Evolutionary conservation across 2,113 vertebrate species (phyloP), one percentile per base, ranked within the genome.

Genomic region (Hemibagrus wyckioides): DNA sequence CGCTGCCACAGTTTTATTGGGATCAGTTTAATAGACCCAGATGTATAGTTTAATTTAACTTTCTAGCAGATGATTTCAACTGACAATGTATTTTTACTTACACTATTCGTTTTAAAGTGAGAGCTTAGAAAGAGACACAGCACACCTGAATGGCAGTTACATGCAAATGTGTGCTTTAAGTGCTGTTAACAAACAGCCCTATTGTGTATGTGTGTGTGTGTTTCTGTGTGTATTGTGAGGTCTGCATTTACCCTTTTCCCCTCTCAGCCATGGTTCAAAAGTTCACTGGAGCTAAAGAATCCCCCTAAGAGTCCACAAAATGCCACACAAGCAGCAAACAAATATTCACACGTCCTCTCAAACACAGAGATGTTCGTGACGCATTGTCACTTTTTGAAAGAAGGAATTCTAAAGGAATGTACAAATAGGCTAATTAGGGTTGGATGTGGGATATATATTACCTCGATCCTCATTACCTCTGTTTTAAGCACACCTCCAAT

Each of bases 261-360:
- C 57, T 48, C 21, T 84, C 17, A 67, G 59, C 44, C 23, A 67
- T 21, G 59, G 71, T 87, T 87, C 81, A 87, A 79, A 83, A 84
- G 81, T 87, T 87, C 82, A 87, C 71, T 15, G 19, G 48, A 65
- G 69, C 52, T 63, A 67, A 84, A 87, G 81, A 84, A 83, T 84
- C 44, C 39, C 6, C 25, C 17, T 84, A 23, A 30, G 63, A n/a
- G 39, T 65, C 33, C 13, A 65, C 59, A 79, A 79, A 79, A 52
- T 50, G 11, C 69, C 77, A 81, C 61, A 41, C n/a, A 52, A 52
- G 17, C 19, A 39, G 57, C 86, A 76, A 76, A 52, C 69, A 87
- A 83, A 83, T 77, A 76, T 52, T 77, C 69, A 54, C 80, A 77
- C 30, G 65, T 76, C 54, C 59, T 41, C 73, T 77, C 33, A 83